These are phyloP conservation scores for Orius insidiosus DNA, from an alignment of 1,140 invertebrate species.

Conservation along the genomic window DNA sequence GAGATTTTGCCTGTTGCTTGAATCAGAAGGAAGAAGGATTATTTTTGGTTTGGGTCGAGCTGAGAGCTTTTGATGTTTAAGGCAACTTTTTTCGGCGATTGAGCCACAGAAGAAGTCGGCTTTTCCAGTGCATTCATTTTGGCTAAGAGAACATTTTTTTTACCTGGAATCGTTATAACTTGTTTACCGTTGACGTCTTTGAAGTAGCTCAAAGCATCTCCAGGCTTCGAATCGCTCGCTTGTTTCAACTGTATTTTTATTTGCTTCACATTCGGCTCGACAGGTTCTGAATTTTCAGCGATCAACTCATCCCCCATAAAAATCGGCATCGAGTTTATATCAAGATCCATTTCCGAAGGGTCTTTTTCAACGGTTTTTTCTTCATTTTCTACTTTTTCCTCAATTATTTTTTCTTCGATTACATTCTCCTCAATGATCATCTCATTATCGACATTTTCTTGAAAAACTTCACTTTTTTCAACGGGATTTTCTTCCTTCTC, in stretches of 20 bases:
- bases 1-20: too few relatives aligned
- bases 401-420: conserved; percentile 4
- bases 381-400: conserved; percentile 8
- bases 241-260: neutral
- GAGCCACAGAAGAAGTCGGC: too few relatives aligned
- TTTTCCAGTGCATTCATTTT: too few relatives aligned
- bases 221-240: neutral
- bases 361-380: conserved; percentile 13
- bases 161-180: neutral
- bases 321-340: conserved; percentile 56
- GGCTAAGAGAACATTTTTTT: neutral
- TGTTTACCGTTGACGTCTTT: neutral
- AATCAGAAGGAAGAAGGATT: too few relatives aligned
- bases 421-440: too few relatives aligned
- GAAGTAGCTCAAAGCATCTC: too few relatives aligned
- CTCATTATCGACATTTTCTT: conserved; percentile 9
- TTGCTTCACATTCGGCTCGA: neutral
- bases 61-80: too few relatives aligned
- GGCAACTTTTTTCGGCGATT: too few relatives aligned
- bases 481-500: too few relatives aligned
- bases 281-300: neutral
- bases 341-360: conserved; percentile 40
- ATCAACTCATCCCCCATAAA: conserved; percentile 40
- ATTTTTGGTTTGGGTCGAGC: too few relatives aligned
- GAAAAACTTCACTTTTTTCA: neutral